A percentile compares a stretch with the other conserved stretches of the same genome.
These are phyloP conservation scores for Apodemus sylvaticus DNA, from an alignment of 2,113 vertebrate species.

Conservation along the genomic window DNA sequence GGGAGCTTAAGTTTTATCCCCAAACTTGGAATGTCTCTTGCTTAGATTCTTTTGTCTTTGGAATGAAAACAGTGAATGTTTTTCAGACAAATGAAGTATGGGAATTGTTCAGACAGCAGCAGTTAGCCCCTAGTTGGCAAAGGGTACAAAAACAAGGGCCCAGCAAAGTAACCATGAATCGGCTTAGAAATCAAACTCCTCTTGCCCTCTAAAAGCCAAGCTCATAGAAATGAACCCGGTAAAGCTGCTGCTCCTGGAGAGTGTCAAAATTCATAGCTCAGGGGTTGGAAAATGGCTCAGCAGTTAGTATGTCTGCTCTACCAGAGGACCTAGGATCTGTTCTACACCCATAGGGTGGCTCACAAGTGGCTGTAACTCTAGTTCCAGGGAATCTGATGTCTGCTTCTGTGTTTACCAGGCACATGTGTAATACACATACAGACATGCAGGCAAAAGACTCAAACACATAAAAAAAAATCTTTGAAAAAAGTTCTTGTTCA, in stretches of 20 bases:
- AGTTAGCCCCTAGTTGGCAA: constrained; percentile 62
- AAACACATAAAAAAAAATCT: neutral
- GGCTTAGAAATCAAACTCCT: constrained; percentile 49
- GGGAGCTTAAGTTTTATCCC: constrained; percentile 73
- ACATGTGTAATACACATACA: neutral
- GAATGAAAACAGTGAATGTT: constrained; percentile 76
- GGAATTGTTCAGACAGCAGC: constrained; percentile 44
- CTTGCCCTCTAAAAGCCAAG: neutral
- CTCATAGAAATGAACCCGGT: neutral
- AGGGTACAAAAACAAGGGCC: constrained; percentile 7
- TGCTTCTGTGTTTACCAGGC: neutral
- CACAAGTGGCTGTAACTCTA: neutral
- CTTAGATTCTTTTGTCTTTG: constrained; percentile 75
- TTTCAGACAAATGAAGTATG: constrained; percentile 72
- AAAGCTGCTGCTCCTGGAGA: neutral
- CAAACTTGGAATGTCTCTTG: constrained; percentile 77
- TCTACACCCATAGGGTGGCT: neutral
- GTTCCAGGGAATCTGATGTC: neutral
- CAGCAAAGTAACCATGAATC: constrained; percentile 31
- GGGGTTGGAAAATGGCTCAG: neutral
- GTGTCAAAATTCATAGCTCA: constrained; percentile 32
- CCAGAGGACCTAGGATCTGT: neutral
- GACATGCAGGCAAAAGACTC: neutral
- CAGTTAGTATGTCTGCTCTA: neutral
- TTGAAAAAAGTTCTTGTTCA: neutral